Evolutionary conservation across 2,797 vertebrate genomes (phyloP).

Genomic region (Eulemur rubriventer): DNA sequence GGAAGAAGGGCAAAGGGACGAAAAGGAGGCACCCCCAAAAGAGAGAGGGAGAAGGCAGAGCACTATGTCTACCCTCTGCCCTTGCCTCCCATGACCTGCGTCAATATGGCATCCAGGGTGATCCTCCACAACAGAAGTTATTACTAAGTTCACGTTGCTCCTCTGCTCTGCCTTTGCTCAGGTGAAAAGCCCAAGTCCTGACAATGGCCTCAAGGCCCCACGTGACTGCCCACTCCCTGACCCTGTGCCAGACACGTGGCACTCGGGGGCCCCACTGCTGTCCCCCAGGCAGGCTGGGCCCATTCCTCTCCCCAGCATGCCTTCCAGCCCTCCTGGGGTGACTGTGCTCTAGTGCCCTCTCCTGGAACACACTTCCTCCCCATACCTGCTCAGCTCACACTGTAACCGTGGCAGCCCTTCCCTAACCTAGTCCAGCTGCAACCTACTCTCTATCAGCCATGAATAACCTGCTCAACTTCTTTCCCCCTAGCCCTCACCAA

Average conservation of each 20-base stretch:
- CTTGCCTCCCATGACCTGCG: neutral
- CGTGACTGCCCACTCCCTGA: too few relatives aligned
- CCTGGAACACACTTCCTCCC: neutral
- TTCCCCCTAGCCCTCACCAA: neutral
- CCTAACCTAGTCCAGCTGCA: neutral
- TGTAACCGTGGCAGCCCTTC: neutral
- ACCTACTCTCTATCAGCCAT: too few relatives aligned
- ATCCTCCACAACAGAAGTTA: neutral
- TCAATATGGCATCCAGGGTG: too few relatives aligned
- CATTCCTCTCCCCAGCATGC: too few relatives aligned
- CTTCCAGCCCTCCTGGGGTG: neutral
- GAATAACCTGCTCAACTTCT: neutral
- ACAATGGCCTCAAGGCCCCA: neutral
- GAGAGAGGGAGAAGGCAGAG: neutral
- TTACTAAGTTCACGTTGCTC: neutral
- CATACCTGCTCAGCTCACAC: neutral
- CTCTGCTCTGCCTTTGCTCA: neutral
- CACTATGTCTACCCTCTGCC: too few relatives aligned
- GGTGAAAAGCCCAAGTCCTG: neutral
- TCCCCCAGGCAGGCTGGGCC: neutral
- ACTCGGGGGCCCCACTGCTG: rapidly evolving
- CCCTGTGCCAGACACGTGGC: too few relatives aligned
- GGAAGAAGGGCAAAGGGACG: neutral
- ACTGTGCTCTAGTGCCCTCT: neutral
- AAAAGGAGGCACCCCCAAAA: neutral